These are phyloP conservation scores for Lepidochrysops patricia DNA, from an alignment of 2,888 invertebrate species.

Conservation along the genomic window DNA sequence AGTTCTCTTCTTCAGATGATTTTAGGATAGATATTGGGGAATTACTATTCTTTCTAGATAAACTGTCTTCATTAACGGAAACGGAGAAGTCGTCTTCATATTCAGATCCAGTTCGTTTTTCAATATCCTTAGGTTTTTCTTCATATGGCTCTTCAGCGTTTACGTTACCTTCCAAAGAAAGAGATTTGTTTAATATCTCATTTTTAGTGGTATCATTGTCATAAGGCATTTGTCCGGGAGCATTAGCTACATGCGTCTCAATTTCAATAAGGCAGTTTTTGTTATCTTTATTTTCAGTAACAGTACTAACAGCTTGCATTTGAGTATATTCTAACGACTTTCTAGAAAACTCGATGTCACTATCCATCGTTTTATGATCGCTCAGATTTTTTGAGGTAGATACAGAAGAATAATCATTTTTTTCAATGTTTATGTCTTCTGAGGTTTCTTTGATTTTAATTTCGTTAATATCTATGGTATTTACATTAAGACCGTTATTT, in stretches of 20 bases:
- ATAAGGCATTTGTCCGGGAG: background rate
- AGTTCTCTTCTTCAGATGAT: conserved; percentile 48
- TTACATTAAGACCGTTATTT: background rate
- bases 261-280: background rate
- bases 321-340: background rate
- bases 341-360: background rate
- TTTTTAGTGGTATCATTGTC: background rate
- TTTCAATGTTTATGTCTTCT: background rate
- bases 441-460: no score
- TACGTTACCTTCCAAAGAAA: background rate
- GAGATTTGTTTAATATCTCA: background rate
- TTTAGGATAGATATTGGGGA: conserved; percentile 47
- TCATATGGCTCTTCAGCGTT: conserved; percentile 27
- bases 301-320: background rate
- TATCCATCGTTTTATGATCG: background rate
- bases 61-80: conserved; percentile 47
- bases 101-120: conserved; percentile 29
- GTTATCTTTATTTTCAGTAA: background rate
- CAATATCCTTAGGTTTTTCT: conserved; percentile 29
- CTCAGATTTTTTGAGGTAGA: background rate
- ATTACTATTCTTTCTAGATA: conserved; percentile 34
- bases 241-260: background rate
- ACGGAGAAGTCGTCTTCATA: conserved; percentile 47
- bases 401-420: background rate
- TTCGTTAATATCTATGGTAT: background rate